Base-by-base conservation (phyloP, 2,888 invertebrate species). In the Gymnoscelis rufifasciata region DNA sequence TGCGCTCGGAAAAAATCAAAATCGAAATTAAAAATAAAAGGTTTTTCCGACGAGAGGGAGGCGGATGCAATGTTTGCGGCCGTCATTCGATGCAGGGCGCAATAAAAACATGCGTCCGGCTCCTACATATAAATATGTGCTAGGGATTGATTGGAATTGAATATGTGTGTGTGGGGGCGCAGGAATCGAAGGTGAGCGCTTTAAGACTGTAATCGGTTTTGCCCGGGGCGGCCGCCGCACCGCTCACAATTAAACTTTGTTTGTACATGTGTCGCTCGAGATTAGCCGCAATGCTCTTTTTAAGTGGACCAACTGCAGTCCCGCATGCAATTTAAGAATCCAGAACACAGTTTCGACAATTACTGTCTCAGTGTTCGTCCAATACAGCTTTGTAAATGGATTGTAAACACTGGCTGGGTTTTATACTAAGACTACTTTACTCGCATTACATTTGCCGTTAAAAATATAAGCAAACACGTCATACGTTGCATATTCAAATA, bases 201-300 rank as follows among this genome's bases (percentile, higher is more conserved):
- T 81, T 87, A 88, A 88, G 88, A 87, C 86, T 84, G 84, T 87
- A 88, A 88, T 88, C 88, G 84, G 83, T 86, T 86, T 87, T 83
- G 80, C 84, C 48, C 72, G 77, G 76, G 80, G 82, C 73, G 64
- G 51, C 52, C 54, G 55, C 65, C 66, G 66, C 65, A 59, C 70
- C 72, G 81, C 71, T 83, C 82, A 86, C 88, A 87, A 86, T 88
- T 87, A 86, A 87, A 88, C 88, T 87, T 87, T 86, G 86, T 86
- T 87, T 82, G 83, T 83, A 79, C 84, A 86, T 84, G 83, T 86
- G 86, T 83, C 87, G 81, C 87, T 83, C 66, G 86, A 87, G 86
- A 87, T 84, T 86, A 84, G 79, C 83, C 79, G 71, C 83, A 83
- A 72, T 86, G 83, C 72, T 87, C 87, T 87, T 88, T 88, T 87